A percentile compares a stretch with the other conserved stretches of the same genome.
phyloP scores from a whole-genome alignment of 2,797 vertebrate genomes.

The Toxotes lorentzi region DNA sequence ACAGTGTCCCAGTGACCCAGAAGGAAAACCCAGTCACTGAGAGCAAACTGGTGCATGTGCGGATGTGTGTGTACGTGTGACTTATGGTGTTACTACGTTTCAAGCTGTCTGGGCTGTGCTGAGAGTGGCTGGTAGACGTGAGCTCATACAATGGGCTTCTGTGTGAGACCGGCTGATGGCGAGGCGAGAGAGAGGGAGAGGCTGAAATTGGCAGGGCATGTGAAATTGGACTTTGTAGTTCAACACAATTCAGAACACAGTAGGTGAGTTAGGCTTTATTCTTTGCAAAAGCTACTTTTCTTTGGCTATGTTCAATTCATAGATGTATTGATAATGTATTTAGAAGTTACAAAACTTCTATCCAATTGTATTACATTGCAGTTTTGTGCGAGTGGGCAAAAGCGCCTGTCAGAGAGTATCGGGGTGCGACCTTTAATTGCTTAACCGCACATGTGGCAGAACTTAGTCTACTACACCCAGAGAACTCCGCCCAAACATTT shows the following conservation, averaged over 20 bases:
- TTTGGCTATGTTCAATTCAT: neutral
- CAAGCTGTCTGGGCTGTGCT: conserved; percentile 46
- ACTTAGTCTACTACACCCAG: conserved; percentile 70
- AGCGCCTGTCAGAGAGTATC: conserved; percentile 39
- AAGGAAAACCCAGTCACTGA: conserved; percentile 41
- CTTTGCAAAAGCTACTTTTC: neutral
- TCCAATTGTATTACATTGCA: conserved; percentile 28
- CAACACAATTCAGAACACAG: conserved; percentile 30
- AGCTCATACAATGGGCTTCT: conserved; percentile 76
- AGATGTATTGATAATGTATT: neutral
- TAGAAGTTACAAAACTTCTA: neutral
- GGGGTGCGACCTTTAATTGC: conserved; percentile 67
- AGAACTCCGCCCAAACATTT: conserved; percentile 61
- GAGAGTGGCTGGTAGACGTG: conserved; percentile 45
- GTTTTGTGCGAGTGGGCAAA: conserved; percentile 17
- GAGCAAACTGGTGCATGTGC: conserved; percentile 20
- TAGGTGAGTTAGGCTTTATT: neutral
- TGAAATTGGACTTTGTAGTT: conserved; percentile 39
- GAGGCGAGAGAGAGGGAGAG: conserved; percentile 45
- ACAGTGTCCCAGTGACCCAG: conserved; percentile 58
- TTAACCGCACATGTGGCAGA: conserved; percentile 71
- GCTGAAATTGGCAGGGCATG: conserved; percentile 24
- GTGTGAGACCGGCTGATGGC: conserved; percentile 53
- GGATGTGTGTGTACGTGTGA: conserved; percentile 18
- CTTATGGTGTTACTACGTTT: conserved; percentile 47